Percentiles rank a stretch among this genome's conserved stretches.
Evolutionary conservation across 2,113 vertebrate species (phyloP).

Genomic region (Chionis minor): DNA sequence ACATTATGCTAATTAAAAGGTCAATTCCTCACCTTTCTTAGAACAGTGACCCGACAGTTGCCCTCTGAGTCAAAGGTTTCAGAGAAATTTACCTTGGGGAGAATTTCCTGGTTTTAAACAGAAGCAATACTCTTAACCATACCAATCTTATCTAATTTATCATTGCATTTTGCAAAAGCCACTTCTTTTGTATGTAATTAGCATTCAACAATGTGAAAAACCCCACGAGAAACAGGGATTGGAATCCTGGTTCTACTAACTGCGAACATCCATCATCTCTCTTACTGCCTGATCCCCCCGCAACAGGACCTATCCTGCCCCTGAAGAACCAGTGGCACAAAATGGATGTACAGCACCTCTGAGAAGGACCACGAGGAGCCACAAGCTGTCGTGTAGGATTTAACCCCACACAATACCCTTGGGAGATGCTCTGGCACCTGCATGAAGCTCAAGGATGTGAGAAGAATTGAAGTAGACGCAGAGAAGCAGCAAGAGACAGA

Average conservation of each 20-base stretch:
- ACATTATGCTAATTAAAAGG: background rate
- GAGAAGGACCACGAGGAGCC: background rate
- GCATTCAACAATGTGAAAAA: background rate
- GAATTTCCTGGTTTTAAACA: slow-evolving; percentile 8
- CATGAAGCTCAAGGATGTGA: background rate
- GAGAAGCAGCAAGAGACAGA: background rate
- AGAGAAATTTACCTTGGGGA: background rate
- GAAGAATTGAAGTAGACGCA: background rate
- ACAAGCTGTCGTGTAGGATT: background rate
- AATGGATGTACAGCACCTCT: background rate
- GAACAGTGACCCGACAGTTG: background rate
- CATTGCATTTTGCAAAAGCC: background rate
- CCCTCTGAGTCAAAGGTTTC: background rate
- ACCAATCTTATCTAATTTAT: background rate
- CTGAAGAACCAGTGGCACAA: background rate
- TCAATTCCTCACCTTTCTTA: background rate
- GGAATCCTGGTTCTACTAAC: background rate
- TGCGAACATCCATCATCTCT: background rate
- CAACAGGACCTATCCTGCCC: background rate
- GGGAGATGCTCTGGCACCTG: background rate
- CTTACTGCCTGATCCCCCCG: background rate
- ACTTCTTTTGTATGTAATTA: background rate
- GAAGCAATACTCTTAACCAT: background rate
- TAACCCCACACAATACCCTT: background rate
- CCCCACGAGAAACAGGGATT: rapidly evolving